Percentiles rank a stretch among this genome's conserved stretches.
Evolutionary conservation across 2,888 invertebrate genomes (phyloP).

Genomic region (Pyrocoelia pectoralis): DNA sequence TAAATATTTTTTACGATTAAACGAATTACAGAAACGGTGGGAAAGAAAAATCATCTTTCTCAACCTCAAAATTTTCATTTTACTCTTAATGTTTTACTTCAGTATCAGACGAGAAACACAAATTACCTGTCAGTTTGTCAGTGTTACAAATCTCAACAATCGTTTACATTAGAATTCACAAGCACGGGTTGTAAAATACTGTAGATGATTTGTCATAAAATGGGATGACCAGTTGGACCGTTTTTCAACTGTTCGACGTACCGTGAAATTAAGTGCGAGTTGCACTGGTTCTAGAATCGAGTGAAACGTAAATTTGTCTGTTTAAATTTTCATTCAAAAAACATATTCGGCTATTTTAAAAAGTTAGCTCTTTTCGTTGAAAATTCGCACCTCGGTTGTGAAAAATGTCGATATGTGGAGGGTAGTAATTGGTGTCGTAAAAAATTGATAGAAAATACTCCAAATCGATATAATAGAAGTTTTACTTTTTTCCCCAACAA

Average conservation of each 20-base stretch:
- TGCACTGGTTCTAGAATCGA: conserved; percentile 40
- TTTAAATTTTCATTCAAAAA: conserved; percentile 34
- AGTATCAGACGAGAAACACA: background rate
- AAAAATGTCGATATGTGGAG: background rate
- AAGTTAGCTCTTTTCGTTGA: conserved; percentile 20
- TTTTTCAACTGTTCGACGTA: conserved; percentile 45
- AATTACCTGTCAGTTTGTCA: conserved; percentile 9
- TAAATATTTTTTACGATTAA: no score
- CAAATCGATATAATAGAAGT: background rate
- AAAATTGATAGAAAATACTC: background rate
- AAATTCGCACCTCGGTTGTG: background rate
- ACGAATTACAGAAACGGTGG: no score
- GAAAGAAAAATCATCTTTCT: no score
- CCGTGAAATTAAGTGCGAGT: conserved; percentile 49
- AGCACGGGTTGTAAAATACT: conserved; percentile 28
- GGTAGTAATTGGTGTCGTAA: background rate
- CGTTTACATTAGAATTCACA: conserved; percentile 21
- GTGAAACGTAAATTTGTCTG: conserved; percentile 36
- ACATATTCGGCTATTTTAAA: conserved; percentile 39
- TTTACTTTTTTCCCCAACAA: background rate
- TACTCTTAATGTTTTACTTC: background rate
- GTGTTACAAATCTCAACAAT: conserved; percentile 23
- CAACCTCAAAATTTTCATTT: background rate
- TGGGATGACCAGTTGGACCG: conserved; percentile 41
- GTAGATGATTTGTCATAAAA: conserved; percentile 39